Evolutionary conservation across 2,797 vertebrate genomes (phyloP), one percentile per base, ranked within the genome.

Genomic region (Otolemur crassicaudatus): DNA sequence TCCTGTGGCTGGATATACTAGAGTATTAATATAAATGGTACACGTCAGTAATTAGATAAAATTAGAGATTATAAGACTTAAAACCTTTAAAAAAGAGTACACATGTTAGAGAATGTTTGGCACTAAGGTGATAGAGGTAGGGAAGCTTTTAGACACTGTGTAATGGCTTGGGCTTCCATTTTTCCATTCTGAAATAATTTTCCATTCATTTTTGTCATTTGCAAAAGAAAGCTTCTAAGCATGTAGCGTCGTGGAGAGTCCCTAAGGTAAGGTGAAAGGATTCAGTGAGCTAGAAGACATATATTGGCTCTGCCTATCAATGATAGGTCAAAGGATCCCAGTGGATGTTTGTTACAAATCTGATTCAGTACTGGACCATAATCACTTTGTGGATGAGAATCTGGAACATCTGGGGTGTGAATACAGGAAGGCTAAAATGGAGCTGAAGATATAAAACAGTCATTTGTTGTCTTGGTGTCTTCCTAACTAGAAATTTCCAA

Each of bases 311-410:
- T 96, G 22, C 92, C 73, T 53, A 0, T 95, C 96, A 67, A 94
- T 97, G 97, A 88, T 91, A 87, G 73, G 96, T 97, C 86, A 31
- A 97, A 98, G 98, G 95, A 94, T 97, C 96, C 96, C 85, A 65
- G 70, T 95, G 90, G 96, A 94, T 91, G 58, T 92, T 96, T 53
- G 88, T 97, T 96, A 94, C 95, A 97, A 95, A 97, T 96, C 96
- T 86, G 94, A 98, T 97, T 97, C 97, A 96, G 94, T 97, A 83
- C 79, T 97, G 92, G 96, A 87, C 95, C 79, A 93, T 98, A 81
- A 73, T 96, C 13, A 61, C 96, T 97, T 97, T 93, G 1, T 92
- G 79, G 90, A 96, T 98, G 84, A 91, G 90, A 85, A 95, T 96
- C 94, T 96, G 92, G 90, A 97, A 96, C 90, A 91, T 95, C 96